Base-by-base conservation (phyloP, 2,113 vertebrate genomes). In the Takifugu bimaculatus region DNA sequence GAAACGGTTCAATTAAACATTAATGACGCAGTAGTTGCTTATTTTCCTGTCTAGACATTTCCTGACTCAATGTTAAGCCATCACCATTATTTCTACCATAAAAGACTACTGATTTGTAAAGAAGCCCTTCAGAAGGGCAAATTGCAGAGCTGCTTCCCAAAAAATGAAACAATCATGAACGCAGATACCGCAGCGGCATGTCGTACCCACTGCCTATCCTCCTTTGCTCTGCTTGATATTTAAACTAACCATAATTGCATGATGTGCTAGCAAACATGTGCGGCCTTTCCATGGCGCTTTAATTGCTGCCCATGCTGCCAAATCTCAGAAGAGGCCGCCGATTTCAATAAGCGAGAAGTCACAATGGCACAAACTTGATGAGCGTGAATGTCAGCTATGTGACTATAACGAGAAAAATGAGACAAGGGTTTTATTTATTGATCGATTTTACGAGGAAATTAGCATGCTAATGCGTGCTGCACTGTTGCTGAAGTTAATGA, bases 211-310 rank as follows among this genome's bases (percentile, higher is more conserved):
- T 57, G 53, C 65, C 70, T 78, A 78, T 74, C 75, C 65, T 71
- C 71, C 72, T 55, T 65, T 66, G 55, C 63, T 68, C 57, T 72
- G 81, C 71, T 75, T 83, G 81, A 80, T 84, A 78, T 68, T 84
- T 77, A 83, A 81, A 68, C 57, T 63, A 47, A 80, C 86, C 86
- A 84, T 82, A 86, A 88, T 88, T 86, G 80, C 78, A 83, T 65
- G 81, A 89, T 84, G 64, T 83, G 85, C 75, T 63, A 45, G 68
- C 82, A 79, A 78, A 83, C 77, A 78, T 83, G 79, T 83, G 70
- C 67, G 74, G 71, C 67, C 79, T 70, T 78, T 77, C 77, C 70
- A 75, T 32, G 44, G 68, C 54, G 59, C 60, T 72, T 69, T 88
- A 84, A 88, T 87, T 85, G 71, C 60, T 49, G 78, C 64, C 72